These are phyloP conservation scores for Crotophaga sulcirostris DNA, from an alignment of 2,113 vertebrate genomes.

Conservation along the genomic window DNA sequence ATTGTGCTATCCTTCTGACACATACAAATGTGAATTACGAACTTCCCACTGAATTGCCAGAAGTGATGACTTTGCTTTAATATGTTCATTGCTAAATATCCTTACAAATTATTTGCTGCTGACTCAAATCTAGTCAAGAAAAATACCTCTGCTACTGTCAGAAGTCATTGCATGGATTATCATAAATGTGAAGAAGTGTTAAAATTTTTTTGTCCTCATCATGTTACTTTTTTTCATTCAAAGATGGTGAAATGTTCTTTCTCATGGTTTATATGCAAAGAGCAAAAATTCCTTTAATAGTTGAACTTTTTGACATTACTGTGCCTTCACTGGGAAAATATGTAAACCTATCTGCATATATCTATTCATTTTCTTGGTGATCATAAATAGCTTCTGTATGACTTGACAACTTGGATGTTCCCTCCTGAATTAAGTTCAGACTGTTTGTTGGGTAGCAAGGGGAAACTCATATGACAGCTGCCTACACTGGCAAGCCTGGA, in stretches of 20 bases:
- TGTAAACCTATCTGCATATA: conserved; percentile 43
- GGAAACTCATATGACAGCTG: conserved; percentile 59
- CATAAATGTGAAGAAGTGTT: neutral
- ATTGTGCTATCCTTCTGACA: neutral
- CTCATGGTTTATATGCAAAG: neutral
- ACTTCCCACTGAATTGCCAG: neutral
- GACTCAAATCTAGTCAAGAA: neutral
- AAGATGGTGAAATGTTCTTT: neutral
- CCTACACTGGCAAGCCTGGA: neutral
- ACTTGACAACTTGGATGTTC: conserved; percentile 64
- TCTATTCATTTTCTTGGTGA: conserved; percentile 45
- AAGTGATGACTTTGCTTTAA: neutral
- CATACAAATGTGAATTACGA: neutral
- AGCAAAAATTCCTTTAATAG: conserved; percentile 1
- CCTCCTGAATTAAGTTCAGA: conserved; percentile 62
- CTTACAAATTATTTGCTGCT: neutral
- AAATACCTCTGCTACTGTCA: neutral
- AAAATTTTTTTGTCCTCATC: neutral
- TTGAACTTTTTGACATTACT: conserved; percentile 41
- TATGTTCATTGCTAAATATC: neutral
- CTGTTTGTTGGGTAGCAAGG: conserved; percentile 47
- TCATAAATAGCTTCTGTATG: conserved; percentile 24
- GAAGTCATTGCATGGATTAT: neutral
- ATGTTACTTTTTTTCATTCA: neutral
- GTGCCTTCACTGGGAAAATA: conserved; percentile 30